Evolutionary conservation across 2,113 vertebrate species (phyloP).

Genomic region (Pyrgilauda ruficollis): DNA sequence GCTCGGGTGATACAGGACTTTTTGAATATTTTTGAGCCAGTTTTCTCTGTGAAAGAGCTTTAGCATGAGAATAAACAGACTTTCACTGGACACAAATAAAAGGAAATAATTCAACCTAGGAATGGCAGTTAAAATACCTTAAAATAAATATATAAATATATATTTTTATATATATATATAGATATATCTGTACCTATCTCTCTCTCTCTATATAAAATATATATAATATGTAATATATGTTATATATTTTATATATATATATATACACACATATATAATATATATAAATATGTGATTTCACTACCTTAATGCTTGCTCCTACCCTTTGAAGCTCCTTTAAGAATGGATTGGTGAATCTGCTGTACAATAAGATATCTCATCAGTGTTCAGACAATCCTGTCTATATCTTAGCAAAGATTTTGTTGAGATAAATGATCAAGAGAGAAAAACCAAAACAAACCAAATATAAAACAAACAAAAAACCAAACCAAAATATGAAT

Average conservation of each 20-base stretch:
- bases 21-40: neutral
- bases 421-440: neutral
- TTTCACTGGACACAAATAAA: neutral
- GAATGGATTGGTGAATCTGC: neutral
- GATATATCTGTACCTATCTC: too few species aligned
- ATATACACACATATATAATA: too few species aligned
- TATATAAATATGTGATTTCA: neutral
- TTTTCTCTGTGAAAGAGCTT: neutral
- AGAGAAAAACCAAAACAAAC: neutral
- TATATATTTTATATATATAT: too few species aligned
- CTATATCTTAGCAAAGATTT: neutral
- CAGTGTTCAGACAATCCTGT: neutral
- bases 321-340: neutral
- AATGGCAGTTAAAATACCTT: neutral
- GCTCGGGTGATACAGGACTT: neutral
- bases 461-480: neutral
- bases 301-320: fast-evolving
- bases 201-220: too few species aligned
- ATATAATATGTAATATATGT: too few species aligned
- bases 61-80: neutral
- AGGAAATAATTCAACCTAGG: neutral
- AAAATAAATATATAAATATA: neutral
- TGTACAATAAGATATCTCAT: neutral
- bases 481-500: neutral
- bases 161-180: too few species aligned